phyloP scores from a whole-genome alignment of 2,113 vertebrate genomes.

The Ctenodactylus gundi region DNA sequence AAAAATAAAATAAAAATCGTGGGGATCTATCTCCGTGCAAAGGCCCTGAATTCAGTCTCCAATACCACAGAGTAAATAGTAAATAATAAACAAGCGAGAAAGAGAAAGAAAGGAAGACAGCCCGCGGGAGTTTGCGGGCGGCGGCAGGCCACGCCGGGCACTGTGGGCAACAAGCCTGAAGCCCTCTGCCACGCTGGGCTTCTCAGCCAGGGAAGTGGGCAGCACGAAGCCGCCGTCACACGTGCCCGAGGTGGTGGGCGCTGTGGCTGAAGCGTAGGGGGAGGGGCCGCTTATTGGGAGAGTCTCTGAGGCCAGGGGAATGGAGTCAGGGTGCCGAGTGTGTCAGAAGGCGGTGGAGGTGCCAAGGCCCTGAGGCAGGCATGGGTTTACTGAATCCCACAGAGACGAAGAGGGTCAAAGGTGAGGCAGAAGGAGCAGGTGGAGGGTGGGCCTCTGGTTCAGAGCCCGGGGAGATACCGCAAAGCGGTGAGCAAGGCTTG shows the following conservation, averaged over 20 bases:
- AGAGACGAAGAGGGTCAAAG: not conserved
- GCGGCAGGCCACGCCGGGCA: too few species aligned
- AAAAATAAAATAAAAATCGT: not conserved
- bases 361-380: conserved; percentile 1
- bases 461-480: not conserved
- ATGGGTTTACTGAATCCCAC: not conserved
- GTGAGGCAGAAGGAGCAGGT: not conserved
- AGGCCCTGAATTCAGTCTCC: not conserved
- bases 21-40: not conserved
- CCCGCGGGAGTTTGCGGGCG: too few species aligned
- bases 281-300: too few species aligned
- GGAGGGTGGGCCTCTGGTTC: not conserved
- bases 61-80: not conserved
- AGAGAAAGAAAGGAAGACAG: not conserved
- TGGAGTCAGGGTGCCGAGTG: too few species aligned
- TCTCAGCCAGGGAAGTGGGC: too few species aligned
- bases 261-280: too few species aligned
- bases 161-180: too few species aligned
- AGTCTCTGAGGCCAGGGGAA: too few species aligned
- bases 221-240: too few species aligned
- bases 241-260: too few species aligned
- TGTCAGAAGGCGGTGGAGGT: not conserved
- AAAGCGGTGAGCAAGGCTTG: not conserved
- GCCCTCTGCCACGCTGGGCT: too few species aligned
- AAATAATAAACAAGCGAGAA: not conserved